Base-by-base conservation (phyloP, 2,113 vertebrate species). In the Cettia cetti region DNA sequence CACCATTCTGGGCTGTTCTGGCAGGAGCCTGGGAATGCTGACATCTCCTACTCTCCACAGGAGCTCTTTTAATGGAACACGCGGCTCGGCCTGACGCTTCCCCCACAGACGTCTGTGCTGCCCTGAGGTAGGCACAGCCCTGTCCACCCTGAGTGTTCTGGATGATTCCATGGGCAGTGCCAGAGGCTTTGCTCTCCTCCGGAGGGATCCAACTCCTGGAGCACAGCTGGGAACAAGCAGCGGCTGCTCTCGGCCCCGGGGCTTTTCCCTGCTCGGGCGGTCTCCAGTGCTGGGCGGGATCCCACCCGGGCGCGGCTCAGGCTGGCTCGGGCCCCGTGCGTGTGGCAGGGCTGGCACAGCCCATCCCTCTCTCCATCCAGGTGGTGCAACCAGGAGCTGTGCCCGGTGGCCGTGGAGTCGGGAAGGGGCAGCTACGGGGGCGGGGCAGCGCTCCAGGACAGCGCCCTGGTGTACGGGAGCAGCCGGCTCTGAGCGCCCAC, bases 301-400 rank as follows among this genome's bases (percentile, higher is more conserved):
- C 50, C 6, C 11, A 1, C 4, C 15, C 0, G 37, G 63, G 42
- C 60, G 39, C 40, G 16, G 8, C 44, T 33, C 23, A 3, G 27
- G n/a, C 0, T 22, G 60, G 33, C 54, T 22, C 4, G 31, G 9
- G 44, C 27, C 2, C 45, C 3, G 22, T 4, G 45, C 15, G 57
- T 1, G 3, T 2, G 8, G 24, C 1, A 1, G 21, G 28, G 7
- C 40, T 11, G 3, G 3, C 57, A 19, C 49, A 21, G 39, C 19
- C 79, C 7, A 1, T 14, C 5, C n/a, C 33, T 2, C 53, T 83
- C 44, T 40, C 52, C 21, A 8, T 53, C 14, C 96, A 99, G 99
- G 93, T 99, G 99, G 98, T 98, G 98, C 92, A 93, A 97, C 60
- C 98, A 98, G 61, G 98, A 99, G 66, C 82, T 98, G 72, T 98